Conservation (phyloP, 2,113 vertebrate species). For the Catagonus wagneri region DNA sequence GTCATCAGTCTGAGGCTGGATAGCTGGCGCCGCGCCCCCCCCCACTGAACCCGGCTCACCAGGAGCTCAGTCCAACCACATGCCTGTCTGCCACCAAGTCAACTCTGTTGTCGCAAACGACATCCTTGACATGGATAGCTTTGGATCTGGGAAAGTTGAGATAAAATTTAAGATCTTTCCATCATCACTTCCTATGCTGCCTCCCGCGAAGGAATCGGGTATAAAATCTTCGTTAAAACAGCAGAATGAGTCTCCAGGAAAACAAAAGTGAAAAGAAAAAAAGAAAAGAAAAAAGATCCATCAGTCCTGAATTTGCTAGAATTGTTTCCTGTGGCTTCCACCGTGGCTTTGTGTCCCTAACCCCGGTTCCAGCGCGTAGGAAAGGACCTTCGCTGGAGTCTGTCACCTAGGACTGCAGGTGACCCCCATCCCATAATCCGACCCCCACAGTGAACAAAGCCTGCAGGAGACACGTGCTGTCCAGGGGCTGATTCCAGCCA, state of each 20-base stretch:
- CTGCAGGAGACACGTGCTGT: background rate
- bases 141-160: background rate
- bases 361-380: background rate
- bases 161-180: slow-evolving; percentile 43
- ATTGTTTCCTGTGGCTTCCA: background rate
- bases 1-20: background rate
- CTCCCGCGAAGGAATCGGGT: slow-evolving; percentile 4
- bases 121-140: background rate
- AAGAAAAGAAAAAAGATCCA: background rate
- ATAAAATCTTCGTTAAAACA: slow-evolving; percentile 26
- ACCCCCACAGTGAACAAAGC: background rate
- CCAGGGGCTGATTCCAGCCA: background rate
- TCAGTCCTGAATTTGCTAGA: background rate
- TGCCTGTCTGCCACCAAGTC: background rate
- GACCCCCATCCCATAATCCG: background rate
- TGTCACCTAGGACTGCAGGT: background rate
- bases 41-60: background rate
- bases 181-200: background rate
- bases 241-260: background rate
- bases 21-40: background rate
- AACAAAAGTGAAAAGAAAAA: background rate
- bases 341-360: background rate
- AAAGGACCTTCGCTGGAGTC: background rate
- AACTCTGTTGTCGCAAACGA: background rate
- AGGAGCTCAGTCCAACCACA: background rate